Evolutionary conservation across 2,888 invertebrate species (phyloP), one percentile per base, ranked within the genome.

Genomic region (Epinotia ramella): DNA sequence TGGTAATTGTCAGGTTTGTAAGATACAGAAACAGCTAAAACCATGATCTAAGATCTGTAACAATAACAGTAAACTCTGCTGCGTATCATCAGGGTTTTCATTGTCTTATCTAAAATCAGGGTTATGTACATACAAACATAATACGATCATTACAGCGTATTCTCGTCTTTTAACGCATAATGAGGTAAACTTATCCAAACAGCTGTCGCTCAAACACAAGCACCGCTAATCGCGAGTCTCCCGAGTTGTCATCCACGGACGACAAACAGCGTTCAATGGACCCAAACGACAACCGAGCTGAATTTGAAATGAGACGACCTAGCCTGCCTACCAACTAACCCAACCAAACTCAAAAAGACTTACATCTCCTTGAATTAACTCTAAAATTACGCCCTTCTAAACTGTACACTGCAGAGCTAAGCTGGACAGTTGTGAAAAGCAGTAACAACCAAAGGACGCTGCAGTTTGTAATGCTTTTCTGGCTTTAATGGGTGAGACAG

Each of bases 201-300:
- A 9, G 40, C 49, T 49, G 49, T 49, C 49, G 12, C 49, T 49
- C 49, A 49, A 49, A 49, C 49, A 49, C 13, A 13, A 46, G 46
- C 65, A 66, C 11, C 33, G 33, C 56, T 56, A 67, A 67, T 68
- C 57, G 44, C 44, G 33, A 33, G 40, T 40, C 40, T 49, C 49
- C 4, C 49, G 49, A 49, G 49, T 20, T 40, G 16, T 40, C 57
- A 57, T 4, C 44, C 20, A 20, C 33, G 53, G 20, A 16, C 65
- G 65, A 59, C 68, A 68, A 68, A 68, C 68, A 57, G 57, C 57
- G 57, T 33, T 44, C 57, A 44, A 59, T 59, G 16, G 68, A 68
- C 20, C 44, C 40, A 59, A 68, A 59, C 68, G 57, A 5, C 49
- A 49, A 16, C 40, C 57, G 57, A 13, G 20, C 57, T 59, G 68